Percentiles rank a stretch among this genome's conserved stretches.
Conservation (phyloP, 1,140 invertebrate genomes). For the Megathymus violae region DNA sequence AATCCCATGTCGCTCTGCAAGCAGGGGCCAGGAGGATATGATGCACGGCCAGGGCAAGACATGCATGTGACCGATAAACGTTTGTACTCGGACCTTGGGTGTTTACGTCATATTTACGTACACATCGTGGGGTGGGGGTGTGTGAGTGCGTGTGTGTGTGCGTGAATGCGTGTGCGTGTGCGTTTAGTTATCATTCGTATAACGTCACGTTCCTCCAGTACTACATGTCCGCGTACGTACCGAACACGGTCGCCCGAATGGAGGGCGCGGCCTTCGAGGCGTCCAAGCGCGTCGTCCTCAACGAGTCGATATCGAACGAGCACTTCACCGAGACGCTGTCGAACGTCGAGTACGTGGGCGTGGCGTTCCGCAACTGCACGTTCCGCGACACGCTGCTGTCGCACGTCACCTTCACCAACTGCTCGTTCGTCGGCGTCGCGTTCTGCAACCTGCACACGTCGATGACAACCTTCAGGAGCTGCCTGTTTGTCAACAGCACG, state of each 20-base stretch:
- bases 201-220: too few relatives aligned
- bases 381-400: conserved; percentile 79
- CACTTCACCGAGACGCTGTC: conserved; percentile 71
- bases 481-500: conserved; percentile 75
- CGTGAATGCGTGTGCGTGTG: too few relatives aligned
- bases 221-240: conserved; percentile 72
- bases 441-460: conserved; percentile 80
- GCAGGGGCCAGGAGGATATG: too few relatives aligned
- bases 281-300: conserved; percentile 45
- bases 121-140: too few relatives aligned
- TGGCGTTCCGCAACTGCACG: conserved; percentile 71
- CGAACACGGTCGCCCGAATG: conserved; percentile 57
- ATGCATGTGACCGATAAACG: too few relatives aligned
- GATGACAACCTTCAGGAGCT: conserved; percentile 68
- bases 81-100: too few relatives aligned
- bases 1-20: too few relatives aligned
- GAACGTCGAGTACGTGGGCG: conserved; percentile 70
- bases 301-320: conserved; percentile 48
- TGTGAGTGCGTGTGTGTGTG: too few relatives aligned
- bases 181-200: conserved; percentile 26
- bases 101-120: conserved; percentile 30
- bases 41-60: too few relatives aligned
- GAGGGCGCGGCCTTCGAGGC: conserved; percentile 63
- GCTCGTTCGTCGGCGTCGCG: conserved; percentile 72
- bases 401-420: conserved; percentile 79